Conservation (phyloP, 2,888 invertebrate genomes). For the Dexiosoma caninum region DNA sequence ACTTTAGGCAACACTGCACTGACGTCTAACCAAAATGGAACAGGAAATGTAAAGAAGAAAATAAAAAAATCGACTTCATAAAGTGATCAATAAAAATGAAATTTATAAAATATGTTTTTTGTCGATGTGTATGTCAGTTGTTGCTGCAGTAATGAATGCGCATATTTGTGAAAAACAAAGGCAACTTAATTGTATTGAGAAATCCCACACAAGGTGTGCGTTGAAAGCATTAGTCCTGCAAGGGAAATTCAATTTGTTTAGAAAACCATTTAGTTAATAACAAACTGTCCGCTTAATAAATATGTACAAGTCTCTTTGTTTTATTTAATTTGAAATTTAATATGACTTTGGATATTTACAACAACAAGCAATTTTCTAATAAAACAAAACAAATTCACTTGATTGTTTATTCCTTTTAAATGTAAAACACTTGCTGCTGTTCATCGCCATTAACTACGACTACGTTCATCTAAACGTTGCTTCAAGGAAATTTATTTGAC, state of each 20-base stretch:
- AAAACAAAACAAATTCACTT: no score
- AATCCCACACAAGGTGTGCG: constrained; percentile 39
- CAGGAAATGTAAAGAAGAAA: not conserved
- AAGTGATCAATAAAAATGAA: constrained; percentile 48
- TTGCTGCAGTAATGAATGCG: constrained; percentile 67
- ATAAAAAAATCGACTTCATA: no score
- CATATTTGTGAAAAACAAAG: constrained; percentile 64
- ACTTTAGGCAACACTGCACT: no score
- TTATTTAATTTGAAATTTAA: constrained; percentile 15
- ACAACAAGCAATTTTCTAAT: not conserved
- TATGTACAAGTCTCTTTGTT: not conserved
- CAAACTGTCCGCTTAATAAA: not conserved
- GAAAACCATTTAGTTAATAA: constrained; percentile 13
- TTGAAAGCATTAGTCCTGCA: not conserved
- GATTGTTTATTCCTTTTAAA: no score
- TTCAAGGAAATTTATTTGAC: constrained; percentile 21
- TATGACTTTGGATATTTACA: constrained; percentile 1
- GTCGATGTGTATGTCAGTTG: not conserved
- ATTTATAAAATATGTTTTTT: not conserved
- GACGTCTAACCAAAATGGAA: not conserved
- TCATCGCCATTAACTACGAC: not conserved
- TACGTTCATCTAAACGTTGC: no score
- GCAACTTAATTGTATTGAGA: constrained; percentile 46
- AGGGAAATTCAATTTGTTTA: not conserved
- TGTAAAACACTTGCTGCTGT: not conserved